A percentile compares a stretch with the other conserved stretches of the same genome.
Evolutionary conservation across 1,140 invertebrate species (phyloP).

Genomic region (Aphaenogaster rudis): DNA sequence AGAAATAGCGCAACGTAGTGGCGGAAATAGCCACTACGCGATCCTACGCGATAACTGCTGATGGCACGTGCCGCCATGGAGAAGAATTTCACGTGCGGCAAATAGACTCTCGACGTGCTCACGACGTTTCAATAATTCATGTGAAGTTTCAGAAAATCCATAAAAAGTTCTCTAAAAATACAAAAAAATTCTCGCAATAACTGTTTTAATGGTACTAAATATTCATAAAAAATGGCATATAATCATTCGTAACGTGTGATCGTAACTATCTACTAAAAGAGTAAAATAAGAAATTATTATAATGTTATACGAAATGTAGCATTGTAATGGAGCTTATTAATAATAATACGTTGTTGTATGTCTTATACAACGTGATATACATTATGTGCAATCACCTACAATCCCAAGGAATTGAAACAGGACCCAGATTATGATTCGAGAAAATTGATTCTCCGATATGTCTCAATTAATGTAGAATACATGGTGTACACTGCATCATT

Average conservation of each 20-base stretch:
- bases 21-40: constrained; percentile 71
- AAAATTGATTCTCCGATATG: constrained; percentile 12
- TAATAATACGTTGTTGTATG: not conserved
- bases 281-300: not conserved
- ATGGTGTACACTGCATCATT: not conserved
- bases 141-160: not conserved
- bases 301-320: not conserved
- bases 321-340: not conserved
- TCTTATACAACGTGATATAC: not conserved
- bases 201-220: not conserved
- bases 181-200: not conserved
- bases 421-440: constrained; percentile 4
- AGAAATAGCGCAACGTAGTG: constrained; percentile 73
- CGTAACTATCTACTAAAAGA: not conserved
- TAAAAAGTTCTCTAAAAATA: not conserved
- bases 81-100: constrained; percentile 56
- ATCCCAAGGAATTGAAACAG: constrained; percentile 12
- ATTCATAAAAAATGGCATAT: not conserved
- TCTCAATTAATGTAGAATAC: not conserved
- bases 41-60: constrained; percentile 55
- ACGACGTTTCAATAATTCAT: not conserved
- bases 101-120: not conserved
- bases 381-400: not conserved
- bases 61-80: constrained; percentile 65
- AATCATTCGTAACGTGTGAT: not conserved